Evolutionary conservation across 2,113 vertebrate genomes (phyloP).

Genomic region (Dipodomys ordii): DNA sequence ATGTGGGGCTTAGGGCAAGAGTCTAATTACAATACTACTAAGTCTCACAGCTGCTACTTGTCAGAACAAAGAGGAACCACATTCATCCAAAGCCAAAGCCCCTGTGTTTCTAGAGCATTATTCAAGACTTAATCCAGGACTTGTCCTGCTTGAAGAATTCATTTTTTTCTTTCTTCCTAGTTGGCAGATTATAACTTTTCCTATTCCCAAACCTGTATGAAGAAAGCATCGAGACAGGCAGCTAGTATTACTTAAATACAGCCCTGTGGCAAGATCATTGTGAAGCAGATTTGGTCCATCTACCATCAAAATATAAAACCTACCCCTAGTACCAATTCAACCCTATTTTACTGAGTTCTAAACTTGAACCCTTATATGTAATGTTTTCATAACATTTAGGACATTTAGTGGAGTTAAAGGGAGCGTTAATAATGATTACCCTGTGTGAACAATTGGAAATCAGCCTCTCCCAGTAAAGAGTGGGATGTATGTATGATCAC

Average conservation of each 20-base stretch:
- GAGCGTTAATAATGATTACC: background rate
- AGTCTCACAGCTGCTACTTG: background rate
- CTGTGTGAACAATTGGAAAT: background rate
- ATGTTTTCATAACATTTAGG: background rate
- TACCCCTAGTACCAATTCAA: background rate
- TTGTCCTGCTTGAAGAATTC: background rate
- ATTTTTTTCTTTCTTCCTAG: background rate
- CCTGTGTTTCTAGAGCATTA: background rate
- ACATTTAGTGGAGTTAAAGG: background rate
- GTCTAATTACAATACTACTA: constrained; percentile 27
- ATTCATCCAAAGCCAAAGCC: background rate
- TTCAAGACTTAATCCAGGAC: background rate
- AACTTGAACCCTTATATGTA: background rate
- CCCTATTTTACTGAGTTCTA: background rate
- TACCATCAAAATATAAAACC: background rate
- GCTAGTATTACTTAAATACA: background rate
- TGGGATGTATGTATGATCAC: background rate
- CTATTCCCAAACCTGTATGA: background rate
- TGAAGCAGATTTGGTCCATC: background rate
- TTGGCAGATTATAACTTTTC: background rate
- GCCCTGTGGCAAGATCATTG: background rate
- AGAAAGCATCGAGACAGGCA: background rate
- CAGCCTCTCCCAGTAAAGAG: background rate
- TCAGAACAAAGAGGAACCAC: constrained; percentile 22
- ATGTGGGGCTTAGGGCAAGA: background rate